Evolutionary conservation across 2,888 invertebrate species (phyloP).

Genomic region (Phengaris alcon): DNA sequence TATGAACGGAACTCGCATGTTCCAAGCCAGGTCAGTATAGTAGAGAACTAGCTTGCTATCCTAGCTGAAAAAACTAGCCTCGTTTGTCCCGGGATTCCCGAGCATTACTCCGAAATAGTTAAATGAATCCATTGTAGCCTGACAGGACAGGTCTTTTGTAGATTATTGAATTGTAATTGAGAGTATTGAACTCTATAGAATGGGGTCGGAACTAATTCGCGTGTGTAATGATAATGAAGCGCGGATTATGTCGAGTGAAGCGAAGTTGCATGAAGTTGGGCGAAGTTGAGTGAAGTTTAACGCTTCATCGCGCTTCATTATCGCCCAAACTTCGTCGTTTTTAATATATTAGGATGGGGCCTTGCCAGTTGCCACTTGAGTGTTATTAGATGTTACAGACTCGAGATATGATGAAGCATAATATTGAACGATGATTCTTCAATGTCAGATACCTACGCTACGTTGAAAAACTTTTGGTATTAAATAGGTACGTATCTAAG

Average conservation of each 20-base stretch:
- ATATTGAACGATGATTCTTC: background rate
- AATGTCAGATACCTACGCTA: too few relatives aligned
- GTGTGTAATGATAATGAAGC: constrained; percentile 14
- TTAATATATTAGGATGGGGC: constrained; percentile 10
- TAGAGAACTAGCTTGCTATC: too few relatives aligned
- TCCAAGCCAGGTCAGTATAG: too few relatives aligned
- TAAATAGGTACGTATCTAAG: too few relatives aligned
- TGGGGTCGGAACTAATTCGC: background rate
- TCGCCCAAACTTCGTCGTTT: background rate
- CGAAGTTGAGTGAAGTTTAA: background rate
- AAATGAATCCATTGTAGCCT: background rate
- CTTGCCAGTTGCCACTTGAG: background rate
- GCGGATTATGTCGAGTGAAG: background rate
- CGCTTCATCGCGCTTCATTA: constrained; percentile 14
- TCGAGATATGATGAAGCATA: background rate
- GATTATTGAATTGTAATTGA: background rate
- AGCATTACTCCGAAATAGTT: too few relatives aligned
- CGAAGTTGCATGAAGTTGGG: background rate
- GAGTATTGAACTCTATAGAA: background rate
- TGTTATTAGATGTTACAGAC: background rate
- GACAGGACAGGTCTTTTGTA: too few relatives aligned
- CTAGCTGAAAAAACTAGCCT: too few relatives aligned
- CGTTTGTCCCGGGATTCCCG: too few relatives aligned
- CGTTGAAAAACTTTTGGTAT: too few relatives aligned
- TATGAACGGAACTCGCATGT: too few relatives aligned